Evolutionary conservation across 2,113 vertebrate genomes (phyloP).

Genomic region (Nicator chloris): DNA sequence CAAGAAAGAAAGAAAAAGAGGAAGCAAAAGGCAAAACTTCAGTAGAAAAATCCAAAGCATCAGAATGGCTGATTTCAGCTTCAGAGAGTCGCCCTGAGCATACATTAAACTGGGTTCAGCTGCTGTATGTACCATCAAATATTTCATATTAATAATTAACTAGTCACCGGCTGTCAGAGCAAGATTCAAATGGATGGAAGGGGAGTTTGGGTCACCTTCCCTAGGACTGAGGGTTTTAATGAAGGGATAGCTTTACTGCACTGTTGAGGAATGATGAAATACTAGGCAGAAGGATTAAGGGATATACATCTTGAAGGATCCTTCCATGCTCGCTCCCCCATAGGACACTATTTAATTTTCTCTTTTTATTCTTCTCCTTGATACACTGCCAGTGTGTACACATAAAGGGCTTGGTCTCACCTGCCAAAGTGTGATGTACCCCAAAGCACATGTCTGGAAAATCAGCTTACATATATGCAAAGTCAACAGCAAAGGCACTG

Average conservation of each 20-base stretch:
- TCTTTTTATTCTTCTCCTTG: slow-evolving; percentile 45
- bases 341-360: neutral
- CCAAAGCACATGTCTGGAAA: neutral
- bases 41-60: slow-evolving; percentile 45
- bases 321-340: neutral
- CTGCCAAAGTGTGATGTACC: neutral
- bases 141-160: slow-evolving; percentile 74
- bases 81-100: slow-evolving; percentile 36
- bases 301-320: slow-evolving; percentile 2
- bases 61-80: slow-evolving; percentile 50
- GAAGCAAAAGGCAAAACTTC: slow-evolving; percentile 60
- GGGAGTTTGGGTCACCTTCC: slow-evolving; percentile 62
- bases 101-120: slow-evolving; percentile 57
- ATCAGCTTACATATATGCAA: slow-evolving; percentile 15
- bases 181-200: slow-evolving; percentile 65
- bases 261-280: slow-evolving; percentile 27
- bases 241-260: slow-evolving; percentile 40
- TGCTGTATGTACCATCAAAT: slow-evolving; percentile 59
- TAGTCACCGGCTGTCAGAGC: slow-evolving; percentile 57
- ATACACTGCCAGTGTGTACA: neutral
- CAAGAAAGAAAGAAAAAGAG: slow-evolving; percentile 38
- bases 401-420: neutral
- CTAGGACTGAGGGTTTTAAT: slow-evolving; percentile 57
- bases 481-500: neutral
- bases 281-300: slow-evolving; percentile 31